Evolutionary conservation across 1,140 invertebrate genomes (phyloP).

Genomic region (Cecropterus lyciades): DNA sequence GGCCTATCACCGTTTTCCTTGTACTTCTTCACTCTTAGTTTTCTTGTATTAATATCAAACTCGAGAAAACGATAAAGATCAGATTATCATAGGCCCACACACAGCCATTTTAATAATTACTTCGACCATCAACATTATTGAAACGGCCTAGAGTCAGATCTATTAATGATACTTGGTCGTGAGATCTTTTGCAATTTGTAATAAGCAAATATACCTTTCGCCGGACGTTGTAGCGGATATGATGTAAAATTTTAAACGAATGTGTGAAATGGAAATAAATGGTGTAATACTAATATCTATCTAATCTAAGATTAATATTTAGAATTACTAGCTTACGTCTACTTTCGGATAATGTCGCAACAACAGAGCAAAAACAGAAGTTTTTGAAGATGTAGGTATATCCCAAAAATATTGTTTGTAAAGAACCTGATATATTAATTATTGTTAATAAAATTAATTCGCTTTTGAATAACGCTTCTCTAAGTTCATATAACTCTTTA

Average conservation of each 20-base stretch:
- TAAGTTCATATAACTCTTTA: too few relatives aligned
- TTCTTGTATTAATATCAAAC: background rate
- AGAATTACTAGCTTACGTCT: too few relatives aligned
- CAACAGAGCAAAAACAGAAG: too few relatives aligned
- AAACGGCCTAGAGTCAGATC: slow-evolving; percentile 26
- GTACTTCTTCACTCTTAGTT: background rate
- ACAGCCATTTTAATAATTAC: slow-evolving; percentile 22
- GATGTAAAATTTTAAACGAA: slow-evolving; percentile 4
- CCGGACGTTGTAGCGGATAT: slow-evolving; percentile 4
- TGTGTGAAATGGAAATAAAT: background rate
- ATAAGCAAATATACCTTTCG: slow-evolving; percentile 6
- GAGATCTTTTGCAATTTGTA: slow-evolving; percentile 13
- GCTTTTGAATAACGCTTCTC: too few relatives aligned
- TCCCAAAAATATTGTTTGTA: too few relatives aligned
- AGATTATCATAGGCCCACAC: slow-evolving; percentile 28
- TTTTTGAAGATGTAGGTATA: too few relatives aligned
- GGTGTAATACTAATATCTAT: too few relatives aligned
- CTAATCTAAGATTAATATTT: too few relatives aligned
- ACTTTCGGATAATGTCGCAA: too few relatives aligned
- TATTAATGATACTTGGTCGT: slow-evolving; percentile 2
- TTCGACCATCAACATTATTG: slow-evolving; percentile 30
- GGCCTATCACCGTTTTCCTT: background rate
- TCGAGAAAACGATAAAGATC: slow-evolving; percentile 12
- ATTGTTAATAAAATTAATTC: too few relatives aligned
- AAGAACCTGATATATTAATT: too few relatives aligned